These are phyloP conservation scores for Autographa gamma DNA, from an alignment of 2,888 invertebrate species.

Conservation along the genomic window DNA sequence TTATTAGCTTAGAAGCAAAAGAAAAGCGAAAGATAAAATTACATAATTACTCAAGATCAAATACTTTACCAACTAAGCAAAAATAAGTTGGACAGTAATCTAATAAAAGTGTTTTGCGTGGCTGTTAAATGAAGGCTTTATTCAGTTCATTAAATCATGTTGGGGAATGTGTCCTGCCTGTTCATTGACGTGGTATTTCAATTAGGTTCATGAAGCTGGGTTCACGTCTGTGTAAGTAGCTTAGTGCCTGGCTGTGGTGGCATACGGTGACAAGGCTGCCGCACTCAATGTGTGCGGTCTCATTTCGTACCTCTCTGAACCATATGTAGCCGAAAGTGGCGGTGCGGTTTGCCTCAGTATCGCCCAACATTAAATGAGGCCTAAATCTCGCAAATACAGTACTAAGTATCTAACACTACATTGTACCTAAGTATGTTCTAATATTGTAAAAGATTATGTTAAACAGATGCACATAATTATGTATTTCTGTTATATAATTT, in stretches of 20 bases:
- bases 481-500: too few species aligned
- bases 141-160: not conserved
- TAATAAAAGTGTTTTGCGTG: not conserved
- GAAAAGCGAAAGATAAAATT: not conserved
- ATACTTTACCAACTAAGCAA: not conserved
- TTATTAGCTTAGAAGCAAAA: not conserved
- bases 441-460: too few species aligned
- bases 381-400: not conserved
- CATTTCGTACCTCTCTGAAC: conserved; percentile 13
- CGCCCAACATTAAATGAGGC: not conserved
- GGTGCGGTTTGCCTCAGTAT: conserved; percentile 20
- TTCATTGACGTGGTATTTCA: not conserved
- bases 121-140: not conserved
- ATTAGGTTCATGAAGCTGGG: not conserved
- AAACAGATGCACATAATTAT: too few species aligned
- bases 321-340: conserved; percentile 13
- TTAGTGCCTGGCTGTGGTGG: not conserved
- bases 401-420: too few species aligned
- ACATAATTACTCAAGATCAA: not conserved
- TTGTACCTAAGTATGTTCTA: too few species aligned
- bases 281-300: conserved; percentile 18
- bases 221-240: conserved; percentile 1
- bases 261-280: conserved; percentile 12
- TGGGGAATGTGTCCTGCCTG: not conserved
- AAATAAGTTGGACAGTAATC: not conserved